Base-by-base conservation (phyloP, 2,888 invertebrate genomes). In the Ophion ventricosus region DNA sequence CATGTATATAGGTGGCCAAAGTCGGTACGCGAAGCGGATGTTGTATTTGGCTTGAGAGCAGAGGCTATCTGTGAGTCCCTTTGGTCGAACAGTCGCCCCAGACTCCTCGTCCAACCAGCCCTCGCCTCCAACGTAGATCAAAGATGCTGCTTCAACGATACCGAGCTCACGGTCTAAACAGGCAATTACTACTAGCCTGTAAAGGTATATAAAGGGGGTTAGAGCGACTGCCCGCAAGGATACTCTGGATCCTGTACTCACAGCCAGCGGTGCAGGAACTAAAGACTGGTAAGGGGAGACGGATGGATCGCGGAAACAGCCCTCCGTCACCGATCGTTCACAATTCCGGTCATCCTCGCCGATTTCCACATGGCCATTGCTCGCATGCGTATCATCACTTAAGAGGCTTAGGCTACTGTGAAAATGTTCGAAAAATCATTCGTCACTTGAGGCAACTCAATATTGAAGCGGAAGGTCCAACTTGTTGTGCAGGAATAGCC, bases 171-270 rank as follows among this genome's bases (percentile, higher is more conserved):
- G 83, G 83, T 85, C 87, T 80, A 88, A 88, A 86, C 88, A 87
- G 84, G 86, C 86, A 87, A 87, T 88, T 87, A 87, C 86, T 86
- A 83, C 86, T 86, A 86, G 67, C 29, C 76, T 63, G 76, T 49
- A 76, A 82, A 79, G 66, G 78, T 72, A 57, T 61, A 67, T 70
- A 84, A n/a, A n/a, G 81, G 81, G 73, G 69, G 77, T 74, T 76
- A 72, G 72, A 73, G 82, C 67, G 63, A 74, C 17, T 79, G 56
- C 66, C 11, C 57, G 11, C 5, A 67, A 20, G 14, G 26, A 75
- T 67, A 59, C 43, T 57, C 67, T n/a, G n/a, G n/a, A n/a, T n/a
- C n/a, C n/a, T n/a, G 54, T 54, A 63, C 23, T 29, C 61, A 54
- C 61, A 54, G 64, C 26, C 54, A 26, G 63, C 54, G 64, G 64